Conservation (phyloP, 2,797 vertebrate species). For the Limosa lapponica region DNA sequence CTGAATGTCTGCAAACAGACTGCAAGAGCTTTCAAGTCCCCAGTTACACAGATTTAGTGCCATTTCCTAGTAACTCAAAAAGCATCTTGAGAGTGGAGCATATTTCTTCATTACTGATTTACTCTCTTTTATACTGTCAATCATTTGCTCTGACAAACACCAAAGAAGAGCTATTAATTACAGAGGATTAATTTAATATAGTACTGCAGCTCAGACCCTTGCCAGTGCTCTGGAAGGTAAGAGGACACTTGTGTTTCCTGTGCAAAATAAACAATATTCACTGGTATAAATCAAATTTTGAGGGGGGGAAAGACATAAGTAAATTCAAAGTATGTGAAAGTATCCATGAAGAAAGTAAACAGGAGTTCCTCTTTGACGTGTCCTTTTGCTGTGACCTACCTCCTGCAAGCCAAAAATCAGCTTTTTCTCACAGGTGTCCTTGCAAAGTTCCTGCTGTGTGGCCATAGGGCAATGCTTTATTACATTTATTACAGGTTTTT, state of each 20-base stretch:
- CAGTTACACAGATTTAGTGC: neutral
- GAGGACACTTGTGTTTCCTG: neutral
- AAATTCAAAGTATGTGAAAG: neutral
- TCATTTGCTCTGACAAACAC: neutral
- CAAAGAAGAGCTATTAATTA: neutral
- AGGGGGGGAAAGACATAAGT: accelerated
- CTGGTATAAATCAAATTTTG: neutral
- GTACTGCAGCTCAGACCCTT: neutral
- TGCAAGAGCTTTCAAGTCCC: neutral
- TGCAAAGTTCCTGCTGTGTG: neutral
- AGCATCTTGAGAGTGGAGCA: neutral
- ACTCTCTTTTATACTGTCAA: neutral
- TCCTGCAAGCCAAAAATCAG: neutral
- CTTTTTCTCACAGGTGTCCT: neutral
- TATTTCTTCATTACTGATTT: neutral
- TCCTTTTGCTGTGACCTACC: neutral
- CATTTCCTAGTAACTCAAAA: neutral
- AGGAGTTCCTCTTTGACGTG: neutral
- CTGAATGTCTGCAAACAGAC: neutral
- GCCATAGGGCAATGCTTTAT: neutral
- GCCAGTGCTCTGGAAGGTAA: neutral
- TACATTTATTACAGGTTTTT: neutral
- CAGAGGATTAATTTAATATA: neutral
- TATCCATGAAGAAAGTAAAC: neutral
- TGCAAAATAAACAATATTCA: neutral